Evolutionary conservation across 2,797 vertebrate genomes (phyloP), one percentile per base, ranked within the genome.

Genomic region (Leontopithecus rosalia): DNA sequence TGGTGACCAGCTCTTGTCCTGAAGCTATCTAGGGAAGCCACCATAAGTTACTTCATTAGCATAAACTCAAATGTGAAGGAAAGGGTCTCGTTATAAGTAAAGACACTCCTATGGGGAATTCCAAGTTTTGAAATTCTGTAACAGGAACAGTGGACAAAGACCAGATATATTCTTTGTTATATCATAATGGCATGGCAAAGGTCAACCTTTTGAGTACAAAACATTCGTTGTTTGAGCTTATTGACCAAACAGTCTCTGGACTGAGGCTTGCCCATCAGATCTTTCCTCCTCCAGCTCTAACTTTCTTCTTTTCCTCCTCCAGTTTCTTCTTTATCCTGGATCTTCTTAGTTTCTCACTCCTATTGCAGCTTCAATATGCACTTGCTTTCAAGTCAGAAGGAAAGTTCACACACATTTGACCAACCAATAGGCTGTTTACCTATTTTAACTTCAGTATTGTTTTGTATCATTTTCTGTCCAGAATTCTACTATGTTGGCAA

Each of bases 211-310:
- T 39, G 36, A 95, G 41, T 93, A 48, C 67, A 95, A 77, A 87
- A 88, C 58, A 22, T 33, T 61, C 33, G 13, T 90, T 64, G n/a
- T 82, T 87, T 82, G 70, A 87, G 30, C 43, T 93, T 87, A 90
- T 41, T 95, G 83, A 91, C 46, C 22, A 91, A 95, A 93, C 72
- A 77, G 24, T 82, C 52, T 92, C 70, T 95, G 76, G 58, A 73
- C 39, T 91, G 57, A 33, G 9, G 3, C 70, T 93, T 84, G 20
- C 33, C 28, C 43, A 52, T 55, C 41, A 85, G 28, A 81, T 4
- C 24, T 64, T 76, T 57, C 24, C 50, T 70, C 19, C 7, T 72
- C 22, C 77, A 88, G 52, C 11, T 93, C 33, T 55, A 72, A 89
- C 72, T 46, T 46, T 46, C 43, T 7, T 46, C 43, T 46, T 46